Evolutionary conservation across 1,140 invertebrate genomes (phyloP), one percentile per base, ranked within the genome.

Genomic region (Drosophila malerkotliana): DNA sequence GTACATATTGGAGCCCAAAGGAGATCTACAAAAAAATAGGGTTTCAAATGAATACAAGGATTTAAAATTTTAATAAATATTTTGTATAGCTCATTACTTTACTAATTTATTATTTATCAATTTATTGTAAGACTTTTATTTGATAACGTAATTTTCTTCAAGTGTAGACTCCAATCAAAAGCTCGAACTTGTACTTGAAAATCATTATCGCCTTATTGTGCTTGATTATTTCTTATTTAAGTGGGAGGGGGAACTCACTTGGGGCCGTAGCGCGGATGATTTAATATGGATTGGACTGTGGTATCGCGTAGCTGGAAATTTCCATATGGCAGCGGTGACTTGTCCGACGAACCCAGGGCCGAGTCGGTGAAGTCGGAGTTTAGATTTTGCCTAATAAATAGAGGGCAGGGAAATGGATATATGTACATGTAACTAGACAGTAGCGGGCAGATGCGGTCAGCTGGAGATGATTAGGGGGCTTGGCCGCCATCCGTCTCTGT

Each of bases 331-430:
- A 97, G 93, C 6, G 97, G 96, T 69, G 96, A 97, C 92, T 98
- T 97, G 87, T 98, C 97, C 18, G 96, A 96, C 34, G 96, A 97
- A 26, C 97, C 97, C 15, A 98, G 93, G 0, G 97, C 98, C 39
- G 97, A 98, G 91, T 98, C 97, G 51, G 97, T 98, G 91, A 98
- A 98, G 92, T 98, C 97, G 0, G 97, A 98, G 92, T 98, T 98
- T 30, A 98, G 93, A 92, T 98, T 98, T 95, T 98, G 98, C 82
- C 97, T 97, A 92, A 15, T 18, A 30, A 9, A 21, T 21, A 18
- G 47, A 24, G 48, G 26, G 18, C 3, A 26, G 15, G 24, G 14
- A 41, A 34, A 45, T 41, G 39, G 58, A 18, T 12, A 41, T 24
- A 37, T 37, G 34, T 37, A 37, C 34, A 37, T 37, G 34, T n/a